A percentile compares a stretch with the other conserved stretches of the same genome.
phyloP scores from a whole-genome alignment of 2,888 invertebrate species.

The Cantharis rustica region DNA sequence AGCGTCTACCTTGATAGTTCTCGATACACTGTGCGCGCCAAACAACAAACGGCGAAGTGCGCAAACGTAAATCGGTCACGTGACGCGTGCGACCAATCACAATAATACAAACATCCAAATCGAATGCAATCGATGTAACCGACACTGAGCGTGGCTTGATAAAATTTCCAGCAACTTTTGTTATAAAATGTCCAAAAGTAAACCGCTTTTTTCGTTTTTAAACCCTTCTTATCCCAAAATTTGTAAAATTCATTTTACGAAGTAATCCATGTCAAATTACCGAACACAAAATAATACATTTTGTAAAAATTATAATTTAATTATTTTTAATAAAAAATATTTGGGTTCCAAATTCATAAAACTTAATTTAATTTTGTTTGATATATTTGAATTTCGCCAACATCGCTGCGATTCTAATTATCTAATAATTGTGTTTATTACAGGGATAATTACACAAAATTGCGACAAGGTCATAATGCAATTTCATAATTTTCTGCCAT shows the following conservation, averaged over 20 bases:
- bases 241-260: not conserved
- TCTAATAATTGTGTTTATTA: not conserved
- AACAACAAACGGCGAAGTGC: slow-evolving; percentile 31
- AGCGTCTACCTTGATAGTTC: not conserved
- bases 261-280: not conserved
- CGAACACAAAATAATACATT: not conserved
- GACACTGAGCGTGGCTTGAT: slow-evolving; percentile 15
- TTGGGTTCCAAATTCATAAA: not conserved
- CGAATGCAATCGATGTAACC: slow-evolving; percentile 25
- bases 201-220: not conserved
- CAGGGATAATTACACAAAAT: not conserved
- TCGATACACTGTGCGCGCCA: slow-evolving; percentile 37
- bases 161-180: not conserved
- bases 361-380: not conserved
- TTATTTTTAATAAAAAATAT: not conserved
- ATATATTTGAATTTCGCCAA: not conserved
- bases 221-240: not conserved
- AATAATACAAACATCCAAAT: not conserved
- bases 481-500: not conserved
- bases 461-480: not conserved
- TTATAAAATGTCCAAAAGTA: not conserved
- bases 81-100: slow-evolving; percentile 24
- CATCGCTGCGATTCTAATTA: not conserved
- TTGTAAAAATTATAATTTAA: not conserved
- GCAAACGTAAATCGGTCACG: slow-evolving; percentile 34